Base-by-base conservation (phyloP, 30 jellyfish, hydroid and myxozoan species). In the Nemopilema nomurai region DNA sequence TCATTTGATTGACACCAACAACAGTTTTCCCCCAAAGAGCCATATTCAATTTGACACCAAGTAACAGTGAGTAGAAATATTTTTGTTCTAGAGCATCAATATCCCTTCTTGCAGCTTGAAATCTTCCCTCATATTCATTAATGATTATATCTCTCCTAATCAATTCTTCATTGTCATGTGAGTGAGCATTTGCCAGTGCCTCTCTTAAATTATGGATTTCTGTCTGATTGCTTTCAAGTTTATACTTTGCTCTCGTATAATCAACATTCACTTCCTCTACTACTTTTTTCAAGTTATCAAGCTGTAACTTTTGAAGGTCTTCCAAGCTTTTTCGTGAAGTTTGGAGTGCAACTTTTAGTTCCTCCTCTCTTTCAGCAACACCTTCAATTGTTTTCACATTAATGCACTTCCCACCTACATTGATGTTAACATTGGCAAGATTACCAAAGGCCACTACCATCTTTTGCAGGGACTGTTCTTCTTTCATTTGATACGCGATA, bases 31-130 rank as follows among this genome's bases (percentile, higher is more conserved):
- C 98, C 94, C 94, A 86, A 49, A 92, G 89, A 6, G 91, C 91
- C 96, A 92, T 86, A 57, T 92, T 92, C 62, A 92, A 67, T 69
- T 92, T 92, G 0, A 87, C 98, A 28, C 98, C 98, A 63, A 92
- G 93, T 25, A 92, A 16, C 19, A 92, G 83, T 0, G 98, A 86
- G 64, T 92, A 87, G 62, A 92, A 92, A 70, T 92, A 92, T 32
- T 85, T 92, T 51, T 92, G 94, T 71, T 92, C 98, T 9, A 89
- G 57, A 66, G 71, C 28, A 27, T 77, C 85, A 29, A 80, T 64
- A 51, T 77, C 71, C 19, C 79, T 79, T 50, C 71, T 66, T 22
- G 84, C 22, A 0, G 49, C 93, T 27, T 81, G 81, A 22, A 86
- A 74, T 82, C 83, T 91, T 1, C 41, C 68, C 69, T 85, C 86